Percentiles rank a stretch among this genome's conserved stretches.
phyloP scores from a whole-genome alignment of 1,140 invertebrate genomes.

The Halictus rubicundus region DNA sequence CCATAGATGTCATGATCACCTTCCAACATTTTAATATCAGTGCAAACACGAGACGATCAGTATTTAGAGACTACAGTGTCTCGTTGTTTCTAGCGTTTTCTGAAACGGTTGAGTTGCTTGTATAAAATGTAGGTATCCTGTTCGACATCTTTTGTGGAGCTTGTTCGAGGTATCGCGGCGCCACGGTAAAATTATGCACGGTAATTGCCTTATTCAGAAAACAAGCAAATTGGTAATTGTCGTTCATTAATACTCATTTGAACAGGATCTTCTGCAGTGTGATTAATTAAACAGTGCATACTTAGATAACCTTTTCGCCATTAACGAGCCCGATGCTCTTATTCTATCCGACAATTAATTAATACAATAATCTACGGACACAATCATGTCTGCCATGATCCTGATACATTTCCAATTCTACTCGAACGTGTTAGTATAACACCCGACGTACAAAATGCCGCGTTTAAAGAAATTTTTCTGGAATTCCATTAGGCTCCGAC shows the following conservation, averaged over 20 bases:
- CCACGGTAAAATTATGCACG: neutral
- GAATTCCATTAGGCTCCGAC: too few species aligned
- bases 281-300: conserved; percentile 4
- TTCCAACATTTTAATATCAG: too few species aligned
- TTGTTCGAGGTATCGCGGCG: neutral
- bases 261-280: neutral
- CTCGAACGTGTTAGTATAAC: too few species aligned
- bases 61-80: too few species aligned
- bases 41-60: too few species aligned
- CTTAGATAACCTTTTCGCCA: conserved; percentile 7
- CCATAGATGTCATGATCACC: too few species aligned
- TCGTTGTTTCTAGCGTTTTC: too few species aligned
- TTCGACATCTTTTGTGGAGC: neutral
- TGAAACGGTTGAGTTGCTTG: neutral
- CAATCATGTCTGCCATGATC: neutral
- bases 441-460: too few species aligned
- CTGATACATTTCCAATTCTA: neutral
- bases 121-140: neutral
- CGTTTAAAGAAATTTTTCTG: too few species aligned
- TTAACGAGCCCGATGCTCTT: neutral
- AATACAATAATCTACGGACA: neutral
- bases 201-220: conserved; percentile 2
- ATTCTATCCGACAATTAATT: neutral
- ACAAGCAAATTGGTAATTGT: conserved; percentile 10
- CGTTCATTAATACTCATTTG: conserved; percentile 2